These are phyloP conservation scores for Isotomurus palustris DNA, from an alignment of 2,888 invertebrate genomes.

Conservation along the genomic window DNA sequence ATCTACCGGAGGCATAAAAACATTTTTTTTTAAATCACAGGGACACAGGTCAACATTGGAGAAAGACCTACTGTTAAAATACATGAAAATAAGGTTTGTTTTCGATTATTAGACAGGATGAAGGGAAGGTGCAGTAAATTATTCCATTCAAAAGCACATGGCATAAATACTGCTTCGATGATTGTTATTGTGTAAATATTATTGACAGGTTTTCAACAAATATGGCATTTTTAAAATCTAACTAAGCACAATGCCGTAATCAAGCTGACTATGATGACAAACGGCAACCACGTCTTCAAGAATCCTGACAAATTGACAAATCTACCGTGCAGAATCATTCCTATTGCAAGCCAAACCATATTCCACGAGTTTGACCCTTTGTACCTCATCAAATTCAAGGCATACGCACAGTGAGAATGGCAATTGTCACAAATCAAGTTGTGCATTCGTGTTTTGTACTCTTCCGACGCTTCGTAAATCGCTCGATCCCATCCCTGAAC, in stretches of 20 bases:
- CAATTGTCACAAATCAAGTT: slow-evolving; percentile 96
- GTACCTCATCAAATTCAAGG: slow-evolving; percentile 87
- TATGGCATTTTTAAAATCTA: background rate
- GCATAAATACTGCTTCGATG: too few relatives aligned
- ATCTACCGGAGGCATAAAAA: too few relatives aligned
- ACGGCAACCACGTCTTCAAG: slow-evolving; percentile 81
- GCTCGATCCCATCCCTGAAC: slow-evolving; percentile 71
- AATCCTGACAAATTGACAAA: slow-evolving; percentile 72
- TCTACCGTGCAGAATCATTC: slow-evolving; percentile 70
- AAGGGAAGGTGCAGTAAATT: too few relatives aligned
- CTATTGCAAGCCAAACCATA: slow-evolving; percentile 80
- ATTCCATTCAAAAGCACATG: too few relatives aligned
- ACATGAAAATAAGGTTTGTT: too few relatives aligned
- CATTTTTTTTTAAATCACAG: too few relatives aligned
- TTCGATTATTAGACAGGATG: too few relatives aligned
- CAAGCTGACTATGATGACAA: slow-evolving; percentile 54
- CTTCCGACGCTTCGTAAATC: slow-evolving; percentile 85
- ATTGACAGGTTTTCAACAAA: background rate
- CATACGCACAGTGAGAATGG: slow-evolving; percentile 93
- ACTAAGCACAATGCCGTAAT: background rate
- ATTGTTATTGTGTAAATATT: too few relatives aligned
- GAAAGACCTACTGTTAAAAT: too few relatives aligned
- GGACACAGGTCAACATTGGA: too few relatives aligned
- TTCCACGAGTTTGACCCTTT: slow-evolving; percentile 75
- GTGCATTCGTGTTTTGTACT: slow-evolving; percentile 90